A percentile compares a stretch with the other conserved stretches of the same genome.
Conservation (phyloP, 2,113 vertebrate genomes). For the Psephotus haematonotus region DNA sequence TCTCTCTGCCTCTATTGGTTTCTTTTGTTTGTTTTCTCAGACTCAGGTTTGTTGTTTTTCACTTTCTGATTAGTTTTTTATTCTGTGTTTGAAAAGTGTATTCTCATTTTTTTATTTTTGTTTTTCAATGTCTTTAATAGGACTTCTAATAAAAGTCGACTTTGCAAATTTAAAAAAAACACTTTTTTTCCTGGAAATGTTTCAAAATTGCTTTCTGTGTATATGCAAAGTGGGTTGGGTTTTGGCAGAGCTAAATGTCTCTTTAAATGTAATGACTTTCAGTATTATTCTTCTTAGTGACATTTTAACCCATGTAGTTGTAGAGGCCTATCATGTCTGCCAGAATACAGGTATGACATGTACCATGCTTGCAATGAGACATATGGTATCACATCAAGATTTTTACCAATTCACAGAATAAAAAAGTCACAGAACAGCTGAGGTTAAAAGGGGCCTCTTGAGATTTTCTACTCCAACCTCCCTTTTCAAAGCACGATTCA, state of each 20-base stretch:
- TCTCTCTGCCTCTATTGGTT: neutral
- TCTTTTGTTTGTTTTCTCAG: neutral
- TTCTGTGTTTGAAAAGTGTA: neutral
- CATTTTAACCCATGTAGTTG: neutral
- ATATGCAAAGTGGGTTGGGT: neutral
- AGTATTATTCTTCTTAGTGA: neutral
- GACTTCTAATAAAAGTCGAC: neutral
- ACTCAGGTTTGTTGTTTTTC: accelerated
- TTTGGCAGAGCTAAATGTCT: neutral
- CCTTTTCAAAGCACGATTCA: neutral
- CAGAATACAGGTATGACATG: neutral
- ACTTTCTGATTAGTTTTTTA: neutral
- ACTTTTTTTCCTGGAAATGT: neutral
- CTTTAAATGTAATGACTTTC: neutral
- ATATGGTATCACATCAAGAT: neutral
- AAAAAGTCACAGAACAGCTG: neutral
- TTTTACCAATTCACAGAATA: neutral
- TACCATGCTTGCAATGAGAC: neutral
- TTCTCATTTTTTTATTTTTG: neutral
- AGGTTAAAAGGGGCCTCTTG: neutral
- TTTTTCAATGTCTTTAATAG: neutral
- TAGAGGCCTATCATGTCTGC: neutral
- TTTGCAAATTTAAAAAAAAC: neutral
- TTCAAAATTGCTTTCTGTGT: neutral
- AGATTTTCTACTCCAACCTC: neutral